Base-by-base conservation (phyloP, 2,113 vertebrate species). In the Lasiurus borealis region DNA sequence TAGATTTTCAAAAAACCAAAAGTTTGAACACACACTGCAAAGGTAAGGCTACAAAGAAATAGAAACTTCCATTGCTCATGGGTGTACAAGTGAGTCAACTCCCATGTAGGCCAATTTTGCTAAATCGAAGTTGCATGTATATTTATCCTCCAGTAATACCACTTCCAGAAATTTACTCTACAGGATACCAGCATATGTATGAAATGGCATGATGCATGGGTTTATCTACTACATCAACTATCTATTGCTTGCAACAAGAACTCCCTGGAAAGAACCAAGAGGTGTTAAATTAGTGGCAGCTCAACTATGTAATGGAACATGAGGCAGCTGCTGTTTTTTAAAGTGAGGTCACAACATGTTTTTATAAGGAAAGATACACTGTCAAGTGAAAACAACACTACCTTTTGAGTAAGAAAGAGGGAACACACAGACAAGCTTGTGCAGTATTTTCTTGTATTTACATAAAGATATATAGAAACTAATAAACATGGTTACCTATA, bases 381-480 rank as follows among this genome's bases (percentile, higher is more conserved):
- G 50, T 62, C 40, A 57, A 71, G 71, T 71, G 27, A 72, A 71
- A 54, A 57, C 34, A 69, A 83, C 4, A 88, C 34, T 66, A 76
- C 29, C 29, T 52, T 54, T 40, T 23, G 40, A 44, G 18, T 82
- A 68, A 59, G 76, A 86, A 75, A 80, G 64, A 19, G 48, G 27
- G 59, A 29, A 40, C 36, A 59, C 25, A 69, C 2, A 48, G 6
- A 64, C 29, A 68, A 3, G 1, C 13, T 48, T 31, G 23, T 75
- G 48, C 2, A 18, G 13, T 48, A 84, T 59, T 69, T 89, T 50
- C 48, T 76, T 84, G 6, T 68, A 83, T 83, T 68, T 83, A 54
- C 82, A 68, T 77, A 59, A 88, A 93, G 57, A 84, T 59, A 46
- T 36, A 93, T 71, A 81, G n/a, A 88, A 93, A 83, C 36, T 44